These are phyloP conservation scores for Catocala nupta DNA, from an alignment of 2,888 invertebrate species.

Conservation along the genomic window DNA sequence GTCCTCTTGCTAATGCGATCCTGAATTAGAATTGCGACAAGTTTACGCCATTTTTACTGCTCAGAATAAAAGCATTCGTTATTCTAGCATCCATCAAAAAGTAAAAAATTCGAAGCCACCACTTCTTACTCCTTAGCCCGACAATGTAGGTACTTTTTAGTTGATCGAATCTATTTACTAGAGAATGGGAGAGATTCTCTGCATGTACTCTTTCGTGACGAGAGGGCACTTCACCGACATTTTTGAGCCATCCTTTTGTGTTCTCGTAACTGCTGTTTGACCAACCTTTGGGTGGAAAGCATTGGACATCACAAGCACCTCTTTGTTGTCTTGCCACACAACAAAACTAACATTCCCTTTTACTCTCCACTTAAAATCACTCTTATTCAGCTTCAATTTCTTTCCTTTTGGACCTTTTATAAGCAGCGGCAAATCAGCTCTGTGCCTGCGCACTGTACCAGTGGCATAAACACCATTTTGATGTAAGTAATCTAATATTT, in stretches of 20 bases:
- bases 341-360: slow-evolving; percentile 11
- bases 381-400: not conserved
- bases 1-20: too few species aligned
- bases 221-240: slow-evolving; percentile 28
- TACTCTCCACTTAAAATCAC: not conserved
- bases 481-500: not conserved
- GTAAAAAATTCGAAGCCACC: too few species aligned
- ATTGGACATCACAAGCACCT: slow-evolving; percentile 31
- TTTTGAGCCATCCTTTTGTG: slow-evolving; percentile 38
- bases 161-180: too few species aligned
- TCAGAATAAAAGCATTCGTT: too few species aligned
- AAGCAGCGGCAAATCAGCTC: not conserved
- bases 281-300: slow-evolving; percentile 48
- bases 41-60: too few species aligned
- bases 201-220: slow-evolving; percentile 46
- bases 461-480: not conserved
- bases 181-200: too few species aligned
- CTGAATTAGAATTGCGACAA: too few species aligned
- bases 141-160: too few species aligned
- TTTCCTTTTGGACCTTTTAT: not conserved
- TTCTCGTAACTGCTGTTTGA: slow-evolving; percentile 36
- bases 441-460: too few species aligned
- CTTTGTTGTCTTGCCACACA: slow-evolving; percentile 41
- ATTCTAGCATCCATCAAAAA: too few species aligned
- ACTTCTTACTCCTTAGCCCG: too few species aligned